phyloP scores from a whole-genome alignment of 2,797 vertebrate genomes.

The Odontamblyopus lacepedii region DNA sequence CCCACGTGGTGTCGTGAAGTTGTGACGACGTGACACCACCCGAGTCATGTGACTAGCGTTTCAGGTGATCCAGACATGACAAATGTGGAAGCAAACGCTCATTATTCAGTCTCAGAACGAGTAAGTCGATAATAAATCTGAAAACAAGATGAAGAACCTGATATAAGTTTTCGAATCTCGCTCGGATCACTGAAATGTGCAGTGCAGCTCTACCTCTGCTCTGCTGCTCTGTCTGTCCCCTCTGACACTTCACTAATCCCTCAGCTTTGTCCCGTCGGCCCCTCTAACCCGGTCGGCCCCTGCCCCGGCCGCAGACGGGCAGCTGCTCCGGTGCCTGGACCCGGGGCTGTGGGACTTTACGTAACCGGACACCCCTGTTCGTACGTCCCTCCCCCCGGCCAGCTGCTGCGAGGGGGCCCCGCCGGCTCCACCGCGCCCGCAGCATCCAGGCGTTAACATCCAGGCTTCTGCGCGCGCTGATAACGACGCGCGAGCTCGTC shows the following conservation, averaged over 20 bases:
- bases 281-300: conserved; percentile 9
- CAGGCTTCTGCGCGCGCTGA: conserved; percentile 14
- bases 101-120: no score
- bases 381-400: conserved; percentile 29
- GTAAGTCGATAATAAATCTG: no score
- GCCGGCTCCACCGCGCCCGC: conserved; percentile 42
- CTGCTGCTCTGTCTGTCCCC: no score
- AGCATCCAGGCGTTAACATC: conserved; percentile 32
- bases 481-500: conserved; percentile 23
- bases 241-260: conserved; percentile 1
- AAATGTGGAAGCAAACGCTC: no score
- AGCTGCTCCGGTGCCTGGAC: conserved; percentile 60
- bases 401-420: conserved; percentile 57
- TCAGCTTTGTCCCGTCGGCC: conserved; percentile 4
- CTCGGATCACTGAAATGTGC: no score
- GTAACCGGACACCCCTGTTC: conserved; percentile 56
- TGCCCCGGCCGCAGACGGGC: conserved; percentile 31
- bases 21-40: no score
- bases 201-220: no score
- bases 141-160: no score
- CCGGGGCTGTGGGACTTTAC: conserved; percentile 40
- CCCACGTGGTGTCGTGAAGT: no score
- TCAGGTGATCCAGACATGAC: no score
- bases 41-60: no score
- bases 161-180: no score